Conservation (phyloP, 1,140 invertebrate species). For the Mamestra configurata region DNA sequence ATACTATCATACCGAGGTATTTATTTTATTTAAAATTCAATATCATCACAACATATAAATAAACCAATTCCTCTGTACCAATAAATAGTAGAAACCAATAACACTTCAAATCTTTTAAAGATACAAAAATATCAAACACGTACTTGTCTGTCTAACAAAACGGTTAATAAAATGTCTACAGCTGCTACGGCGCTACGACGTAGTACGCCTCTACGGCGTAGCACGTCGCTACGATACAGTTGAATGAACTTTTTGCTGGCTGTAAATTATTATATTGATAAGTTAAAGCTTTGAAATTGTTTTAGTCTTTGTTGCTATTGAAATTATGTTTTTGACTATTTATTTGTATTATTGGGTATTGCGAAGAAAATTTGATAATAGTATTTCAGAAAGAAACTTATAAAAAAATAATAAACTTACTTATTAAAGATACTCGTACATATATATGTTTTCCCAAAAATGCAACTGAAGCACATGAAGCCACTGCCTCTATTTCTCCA, state of each 20-base stretch:
- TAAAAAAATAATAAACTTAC: too few species aligned
- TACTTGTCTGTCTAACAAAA: constrained; percentile 55
- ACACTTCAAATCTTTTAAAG: constrained; percentile 34
- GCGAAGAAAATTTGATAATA: too few species aligned
- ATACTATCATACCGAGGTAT: background rate
- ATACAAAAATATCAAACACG: constrained; percentile 47
- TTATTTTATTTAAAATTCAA: background rate
- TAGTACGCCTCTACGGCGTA: constrained; percentile 52
- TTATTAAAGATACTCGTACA: too few species aligned
- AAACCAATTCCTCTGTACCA: background rate
- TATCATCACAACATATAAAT: background rate
- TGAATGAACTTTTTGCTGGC: constrained; percentile 49
- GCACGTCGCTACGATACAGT: constrained; percentile 54
- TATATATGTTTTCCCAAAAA: too few species aligned
- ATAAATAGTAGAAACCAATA: constrained; percentile 30
- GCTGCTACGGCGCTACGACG: constrained; percentile 56
- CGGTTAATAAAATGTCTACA: constrained; percentile 59
- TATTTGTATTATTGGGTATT: constrained; percentile 7
- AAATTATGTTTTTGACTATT: constrained; percentile 7
- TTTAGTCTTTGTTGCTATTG: constrained; percentile 14
- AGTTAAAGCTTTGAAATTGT: background rate
- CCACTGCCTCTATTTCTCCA: too few species aligned
- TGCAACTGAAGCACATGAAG: too few species aligned
- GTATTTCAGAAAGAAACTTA: too few species aligned
- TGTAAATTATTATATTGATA: constrained; percentile 50